These are phyloP conservation scores for Drosophila lowei DNA, from an alignment of 1,140 invertebrate genomes.

Conservation along the genomic window DNA sequence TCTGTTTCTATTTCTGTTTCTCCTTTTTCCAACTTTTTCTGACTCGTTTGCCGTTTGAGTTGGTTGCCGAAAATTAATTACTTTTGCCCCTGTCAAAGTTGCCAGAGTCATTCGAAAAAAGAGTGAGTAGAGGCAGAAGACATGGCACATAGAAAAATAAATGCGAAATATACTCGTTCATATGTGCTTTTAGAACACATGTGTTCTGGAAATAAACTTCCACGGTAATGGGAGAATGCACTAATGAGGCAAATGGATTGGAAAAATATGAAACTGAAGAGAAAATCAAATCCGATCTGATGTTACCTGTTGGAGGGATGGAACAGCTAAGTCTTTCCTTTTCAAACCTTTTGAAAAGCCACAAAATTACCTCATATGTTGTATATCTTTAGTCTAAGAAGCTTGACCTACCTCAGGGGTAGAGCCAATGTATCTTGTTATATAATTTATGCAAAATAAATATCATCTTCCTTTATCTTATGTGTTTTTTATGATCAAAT, in stretches of 20 bases:
- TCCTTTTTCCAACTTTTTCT: slow-evolving; percentile 10
- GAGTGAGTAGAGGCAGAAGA: not conserved
- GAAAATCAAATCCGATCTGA: too few species aligned
- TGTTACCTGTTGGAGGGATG: too few species aligned
- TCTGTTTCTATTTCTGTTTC: not conserved
- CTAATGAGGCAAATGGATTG: too few species aligned
- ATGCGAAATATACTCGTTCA: not conserved
- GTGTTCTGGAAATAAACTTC: slow-evolving; percentile 24
- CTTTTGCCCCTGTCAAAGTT: slow-evolving; percentile 48
- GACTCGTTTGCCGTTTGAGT: slow-evolving; percentile 17
- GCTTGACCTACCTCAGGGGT: too few species aligned
- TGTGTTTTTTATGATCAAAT: not conserved
- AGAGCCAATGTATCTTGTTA: too few species aligned
- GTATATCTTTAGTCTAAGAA: too few species aligned
- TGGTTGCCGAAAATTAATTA: slow-evolving; percentile 69
- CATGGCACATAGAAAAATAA: slow-evolving; percentile 3
- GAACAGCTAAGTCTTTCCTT: too few species aligned
- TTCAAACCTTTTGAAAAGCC: too few species aligned
- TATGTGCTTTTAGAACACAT: not conserved
- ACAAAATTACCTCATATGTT: too few species aligned
- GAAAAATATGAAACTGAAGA: too few species aligned
- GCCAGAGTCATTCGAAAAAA: slow-evolving; percentile 44
- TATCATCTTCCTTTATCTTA: not conserved
- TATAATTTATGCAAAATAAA: too few species aligned
- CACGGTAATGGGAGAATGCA: too few species aligned